Conservation (phyloP, 2,113 vertebrate genomes). For the Petrocephalus zakoni region DNA sequence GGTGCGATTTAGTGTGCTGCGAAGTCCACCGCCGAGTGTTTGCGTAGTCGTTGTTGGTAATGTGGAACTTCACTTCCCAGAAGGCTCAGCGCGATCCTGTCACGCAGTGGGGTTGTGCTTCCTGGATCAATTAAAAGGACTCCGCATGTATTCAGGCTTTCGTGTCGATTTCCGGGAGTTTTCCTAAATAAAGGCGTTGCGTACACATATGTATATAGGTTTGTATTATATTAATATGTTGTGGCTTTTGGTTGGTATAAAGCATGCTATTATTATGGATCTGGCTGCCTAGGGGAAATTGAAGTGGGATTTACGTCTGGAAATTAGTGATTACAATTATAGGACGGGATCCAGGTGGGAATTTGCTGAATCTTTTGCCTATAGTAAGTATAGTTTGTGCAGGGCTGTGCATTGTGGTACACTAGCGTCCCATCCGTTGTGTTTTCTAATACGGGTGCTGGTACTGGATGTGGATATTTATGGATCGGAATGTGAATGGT, state of each 20-base stretch:
- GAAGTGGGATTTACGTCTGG: neutral
- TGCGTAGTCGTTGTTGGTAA: neutral
- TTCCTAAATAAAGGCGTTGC: neutral
- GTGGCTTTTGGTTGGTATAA: neutral
- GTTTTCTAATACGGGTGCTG: neutral
- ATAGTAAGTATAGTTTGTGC: neutral
- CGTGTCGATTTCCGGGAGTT: neutral
- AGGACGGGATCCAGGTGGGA: neutral
- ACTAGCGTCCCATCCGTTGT: neutral
- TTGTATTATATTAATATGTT: neutral
- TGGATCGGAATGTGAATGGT: neutral
- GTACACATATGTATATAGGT: neutral
- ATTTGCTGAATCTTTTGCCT: neutral
- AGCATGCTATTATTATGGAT: neutral
- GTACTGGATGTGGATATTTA: neutral
- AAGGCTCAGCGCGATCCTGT: neutral
- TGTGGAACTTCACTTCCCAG: constrained; percentile 3
- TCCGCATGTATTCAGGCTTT: neutral
- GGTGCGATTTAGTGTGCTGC: neutral
- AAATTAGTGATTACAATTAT: neutral
- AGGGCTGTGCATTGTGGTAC: neutral
- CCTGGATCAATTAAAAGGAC: neutral
- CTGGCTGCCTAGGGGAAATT: neutral
- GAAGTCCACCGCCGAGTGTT: neutral
- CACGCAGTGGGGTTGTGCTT: neutral